Base-by-base conservation (phyloP, 2,797 vertebrate species). In the Urosaurus nigricauda region DNA sequence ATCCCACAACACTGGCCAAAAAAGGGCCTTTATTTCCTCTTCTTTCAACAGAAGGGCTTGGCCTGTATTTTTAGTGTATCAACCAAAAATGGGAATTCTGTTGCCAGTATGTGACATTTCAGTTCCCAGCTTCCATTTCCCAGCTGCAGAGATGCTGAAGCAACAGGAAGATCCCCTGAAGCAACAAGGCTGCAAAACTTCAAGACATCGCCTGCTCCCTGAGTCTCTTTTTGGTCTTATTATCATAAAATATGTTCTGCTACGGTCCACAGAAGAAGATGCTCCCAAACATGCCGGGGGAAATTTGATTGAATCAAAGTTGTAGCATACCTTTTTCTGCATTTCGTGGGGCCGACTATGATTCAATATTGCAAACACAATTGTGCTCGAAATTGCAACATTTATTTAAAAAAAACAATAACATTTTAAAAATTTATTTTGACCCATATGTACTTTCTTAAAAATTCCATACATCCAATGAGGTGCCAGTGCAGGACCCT, bases 101-200 rank as follows among this genome's bases (percentile, higher is more conserved):
- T 83, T 95, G 93, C 93, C 94, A 94, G 90, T 53, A 84, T 88
- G 91, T 91, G 92, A 95, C 86, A 79, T 94, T 83, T 93, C 93
- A 88, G 53, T 88, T 86, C 88, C 92, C 94, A 93, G 94, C 87
- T 94, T 95, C 91, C 91, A 90, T 95, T 96, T 96, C 26, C 92
- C 93, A 91, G 83, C 87, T 94, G 79, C 91, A 86, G 89, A 93
- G 95, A 94, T 95, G 92, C 93, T 94, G 93, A 96, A 92, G 87
- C 91, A 88, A 90, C 89, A 90, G 88, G 87, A 80, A 32, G 32
- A 7, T 74, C 70, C 12, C 16, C 32, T 87, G 90, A 93, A 75
- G 12, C 11, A 21, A 12, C 5, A 6, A 53, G 16, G 92, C 91
- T 1, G 1, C 90, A 86, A 88, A 93, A 93, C 84, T 87, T 91